Conservation (phyloP, 2,113 vertebrate genomes). For the Esox niger region DNA sequence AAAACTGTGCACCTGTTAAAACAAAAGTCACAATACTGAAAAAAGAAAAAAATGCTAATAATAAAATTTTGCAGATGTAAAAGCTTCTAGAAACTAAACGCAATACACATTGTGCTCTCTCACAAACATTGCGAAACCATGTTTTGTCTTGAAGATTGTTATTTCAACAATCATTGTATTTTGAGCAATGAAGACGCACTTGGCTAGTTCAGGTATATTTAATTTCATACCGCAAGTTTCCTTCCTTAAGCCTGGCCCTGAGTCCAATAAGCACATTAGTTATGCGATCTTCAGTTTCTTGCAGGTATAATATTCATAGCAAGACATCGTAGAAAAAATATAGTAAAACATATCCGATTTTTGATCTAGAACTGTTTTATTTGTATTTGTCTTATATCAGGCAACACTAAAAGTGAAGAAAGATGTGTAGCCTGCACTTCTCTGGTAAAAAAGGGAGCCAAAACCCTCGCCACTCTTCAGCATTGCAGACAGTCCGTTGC, state of each 20-base stretch:
- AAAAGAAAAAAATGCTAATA: not conserved
- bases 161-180: not conserved
- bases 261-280: not conserved
- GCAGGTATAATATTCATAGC: not conserved
- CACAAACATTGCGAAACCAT: not conserved
- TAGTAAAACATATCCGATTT: not conserved
- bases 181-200: not conserved
- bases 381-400: not conserved
- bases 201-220: too few relatives aligned
- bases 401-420: not conserved
- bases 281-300: not conserved
- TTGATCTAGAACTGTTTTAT: not conserved
- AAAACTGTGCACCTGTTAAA: not conserved
- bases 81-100: not conserved
- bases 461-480: not conserved
- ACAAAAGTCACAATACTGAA: not conserved
- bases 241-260: not conserved
- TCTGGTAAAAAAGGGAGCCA: not conserved
- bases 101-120: not conserved
- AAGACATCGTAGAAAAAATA: not conserved
- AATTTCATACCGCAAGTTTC: not conserved
- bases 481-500: conserved; percentile 2
- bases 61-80: not conserved
- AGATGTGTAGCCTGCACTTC: not conserved
- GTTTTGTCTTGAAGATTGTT: not conserved